Evolutionary conservation across 2,113 vertebrate species (phyloP).

Genomic region (Hypocryptadius cinnamomeus): DNA sequence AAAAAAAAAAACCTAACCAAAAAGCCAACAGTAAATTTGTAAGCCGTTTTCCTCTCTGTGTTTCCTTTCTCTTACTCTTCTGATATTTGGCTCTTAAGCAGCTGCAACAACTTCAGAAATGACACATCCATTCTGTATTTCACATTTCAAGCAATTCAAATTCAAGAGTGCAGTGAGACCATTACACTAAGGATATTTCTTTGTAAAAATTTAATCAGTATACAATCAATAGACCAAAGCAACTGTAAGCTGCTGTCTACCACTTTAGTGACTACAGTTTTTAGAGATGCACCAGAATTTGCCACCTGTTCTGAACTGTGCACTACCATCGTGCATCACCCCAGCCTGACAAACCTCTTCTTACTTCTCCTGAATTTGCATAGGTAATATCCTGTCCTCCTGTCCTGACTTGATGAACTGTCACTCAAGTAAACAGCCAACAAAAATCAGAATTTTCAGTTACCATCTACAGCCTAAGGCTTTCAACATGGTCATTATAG

Average conservation of each 20-base stretch:
- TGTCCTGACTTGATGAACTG: neutral
- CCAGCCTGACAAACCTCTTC: neutral
- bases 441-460: neutral
- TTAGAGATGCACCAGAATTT: neutral
- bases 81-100: neutral
- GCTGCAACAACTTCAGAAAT: neutral
- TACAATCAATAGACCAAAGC: neutral
- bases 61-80: neutral
- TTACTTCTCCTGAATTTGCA: neutral
- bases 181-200: neutral
- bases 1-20: neutral
- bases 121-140: neutral
- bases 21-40: neutral
- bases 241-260: neutral
- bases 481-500: rapidly evolving
- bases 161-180: neutral
- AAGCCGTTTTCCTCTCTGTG: neutral
- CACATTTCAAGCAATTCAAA: neutral
- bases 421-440: neutral
- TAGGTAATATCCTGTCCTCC: neutral
- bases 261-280: neutral
- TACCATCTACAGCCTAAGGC: neutral
- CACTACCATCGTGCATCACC: neutral
- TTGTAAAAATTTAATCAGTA: neutral
- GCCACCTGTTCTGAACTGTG: neutral